Percentiles rank a stretch among this genome's conserved stretches.
phyloP scores from a whole-genome alignment of 92 coral and sea anemone genomes.

The Porites cylindrica region DNA sequence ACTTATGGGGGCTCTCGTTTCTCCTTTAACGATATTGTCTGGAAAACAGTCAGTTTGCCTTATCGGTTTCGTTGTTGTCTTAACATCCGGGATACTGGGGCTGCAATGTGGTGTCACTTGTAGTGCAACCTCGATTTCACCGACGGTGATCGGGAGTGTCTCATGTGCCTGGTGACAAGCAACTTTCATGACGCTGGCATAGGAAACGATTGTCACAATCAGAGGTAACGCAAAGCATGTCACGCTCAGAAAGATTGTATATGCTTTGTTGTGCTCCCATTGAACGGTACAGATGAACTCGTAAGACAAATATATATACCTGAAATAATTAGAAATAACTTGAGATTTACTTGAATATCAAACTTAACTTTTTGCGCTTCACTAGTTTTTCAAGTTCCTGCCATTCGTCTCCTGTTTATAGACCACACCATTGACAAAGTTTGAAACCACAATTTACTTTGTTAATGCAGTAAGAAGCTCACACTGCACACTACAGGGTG shows the following conservation, averaged over 20 bases:
- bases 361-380: no score
- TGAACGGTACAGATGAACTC: slow-evolving; percentile 74
- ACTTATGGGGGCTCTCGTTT: background rate
- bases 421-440: no score
- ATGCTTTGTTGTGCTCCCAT: slow-evolving; percentile 57
- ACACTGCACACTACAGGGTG: no score
- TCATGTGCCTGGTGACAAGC: slow-evolving; percentile 67
- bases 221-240: slow-evolving; percentile 52
- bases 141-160: slow-evolving; percentile 24
- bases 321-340: background rate
- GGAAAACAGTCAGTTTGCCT: background rate
- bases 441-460: no score
- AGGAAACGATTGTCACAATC: slow-evolving; percentile 56
- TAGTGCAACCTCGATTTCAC: slow-evolving; percentile 8
- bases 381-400: no score
- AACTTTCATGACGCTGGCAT: slow-evolving; percentile 50
- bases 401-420: no score
- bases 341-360: background rate
- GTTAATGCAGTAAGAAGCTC: no score
- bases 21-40: background rate
- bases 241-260: slow-evolving; percentile 44
- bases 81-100: background rate
- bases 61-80: no score
- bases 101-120: background rate
- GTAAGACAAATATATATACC: slow-evolving; percentile 64